phyloP scores from a whole-genome alignment of 2,113 vertebrate genomes.

The Anthoscopus minutus region DNA sequence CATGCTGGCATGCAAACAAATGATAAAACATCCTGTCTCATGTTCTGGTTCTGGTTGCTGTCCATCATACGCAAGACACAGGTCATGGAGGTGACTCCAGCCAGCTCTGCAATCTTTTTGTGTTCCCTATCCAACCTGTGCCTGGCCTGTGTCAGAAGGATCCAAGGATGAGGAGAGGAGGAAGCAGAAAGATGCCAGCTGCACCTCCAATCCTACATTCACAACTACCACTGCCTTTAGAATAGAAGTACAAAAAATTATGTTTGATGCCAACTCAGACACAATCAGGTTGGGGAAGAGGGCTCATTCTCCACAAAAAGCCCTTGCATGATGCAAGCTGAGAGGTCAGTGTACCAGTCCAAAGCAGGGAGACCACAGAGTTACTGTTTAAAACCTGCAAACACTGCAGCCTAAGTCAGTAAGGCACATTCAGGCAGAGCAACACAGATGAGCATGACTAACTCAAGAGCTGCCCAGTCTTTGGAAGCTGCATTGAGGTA shows the following conservation, averaged over 20 bases:
- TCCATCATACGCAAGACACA: neutral
- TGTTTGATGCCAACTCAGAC: neutral
- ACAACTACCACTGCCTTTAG: neutral
- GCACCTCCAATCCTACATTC: neutral
- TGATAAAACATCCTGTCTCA: neutral
- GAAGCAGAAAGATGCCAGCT: neutral
- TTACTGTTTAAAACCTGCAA: neutral
- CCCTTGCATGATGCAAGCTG: neutral
- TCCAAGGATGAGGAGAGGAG: neutral
- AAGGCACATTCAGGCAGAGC: neutral
- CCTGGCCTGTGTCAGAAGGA: neutral
- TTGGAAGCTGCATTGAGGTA: neutral
- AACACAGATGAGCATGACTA: neutral
- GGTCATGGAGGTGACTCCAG: neutral
- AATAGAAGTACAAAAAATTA: neutral
- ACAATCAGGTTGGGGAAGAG: neutral
- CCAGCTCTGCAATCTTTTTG: neutral
- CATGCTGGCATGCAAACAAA: neutral
- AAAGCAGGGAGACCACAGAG: neutral
- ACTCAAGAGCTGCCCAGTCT: neutral
- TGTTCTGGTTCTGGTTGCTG: neutral
- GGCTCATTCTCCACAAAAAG: rapidly evolving
- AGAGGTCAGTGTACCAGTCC: neutral
- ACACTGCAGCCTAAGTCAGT: neutral
- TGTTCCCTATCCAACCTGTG: neutral